These are phyloP conservation scores for Cynopterus sphinx DNA, from an alignment of 2,797 vertebrate genomes.

Conservation along the genomic window DNA sequence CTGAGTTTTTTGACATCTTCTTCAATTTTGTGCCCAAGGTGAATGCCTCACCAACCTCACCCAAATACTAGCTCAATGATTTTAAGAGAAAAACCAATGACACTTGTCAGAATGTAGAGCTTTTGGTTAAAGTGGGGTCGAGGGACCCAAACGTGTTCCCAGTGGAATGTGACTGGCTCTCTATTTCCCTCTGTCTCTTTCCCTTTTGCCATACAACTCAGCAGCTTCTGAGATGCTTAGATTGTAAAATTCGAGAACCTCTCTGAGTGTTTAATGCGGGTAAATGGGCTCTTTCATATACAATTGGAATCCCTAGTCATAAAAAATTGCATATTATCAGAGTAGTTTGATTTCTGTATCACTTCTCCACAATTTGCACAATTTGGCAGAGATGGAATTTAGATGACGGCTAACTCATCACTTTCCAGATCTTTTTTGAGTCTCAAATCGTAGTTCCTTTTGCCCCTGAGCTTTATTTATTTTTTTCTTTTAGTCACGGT, in stretches of 20 bases:
- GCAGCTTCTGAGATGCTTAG: rapidly evolving
- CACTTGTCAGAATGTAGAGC: background rate
- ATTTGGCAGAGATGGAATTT: background rate
- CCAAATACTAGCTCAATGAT: background rate
- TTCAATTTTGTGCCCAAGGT: background rate
- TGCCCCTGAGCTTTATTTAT: background rate
- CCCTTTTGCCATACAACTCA: background rate
- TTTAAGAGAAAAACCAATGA: background rate
- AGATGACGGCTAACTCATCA: background rate
- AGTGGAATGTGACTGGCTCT: rapidly evolving
- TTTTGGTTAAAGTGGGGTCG: too few species aligned
- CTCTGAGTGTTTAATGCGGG: background rate
- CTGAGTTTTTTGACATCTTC: background rate
- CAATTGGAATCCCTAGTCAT: background rate
- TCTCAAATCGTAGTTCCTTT: background rate
- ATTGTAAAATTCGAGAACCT: background rate
- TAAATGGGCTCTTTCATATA: background rate
- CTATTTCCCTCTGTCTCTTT: rapidly evolving
- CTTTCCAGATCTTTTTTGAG: background rate
- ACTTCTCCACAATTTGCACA: background rate
- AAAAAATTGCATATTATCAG: background rate
- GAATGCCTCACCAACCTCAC: background rate
- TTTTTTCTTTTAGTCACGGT: background rate
- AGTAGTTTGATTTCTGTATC: too few species aligned
- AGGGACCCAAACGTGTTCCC: background rate